Evolutionary conservation across 2,888 invertebrate species (phyloP).

Genomic region (Troides helena): DNA sequence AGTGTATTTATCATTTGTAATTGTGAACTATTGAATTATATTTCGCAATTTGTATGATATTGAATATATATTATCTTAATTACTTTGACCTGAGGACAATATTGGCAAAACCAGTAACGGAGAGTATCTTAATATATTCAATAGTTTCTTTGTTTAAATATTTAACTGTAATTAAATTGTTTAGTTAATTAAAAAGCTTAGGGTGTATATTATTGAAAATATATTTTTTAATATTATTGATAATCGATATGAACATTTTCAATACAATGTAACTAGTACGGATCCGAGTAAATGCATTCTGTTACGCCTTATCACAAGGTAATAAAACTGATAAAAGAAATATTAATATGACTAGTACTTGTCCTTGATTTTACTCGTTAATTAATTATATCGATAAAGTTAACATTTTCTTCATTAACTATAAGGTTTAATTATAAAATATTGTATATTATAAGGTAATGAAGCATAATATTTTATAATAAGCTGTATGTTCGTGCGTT

Average conservation of each 20-base stretch:
- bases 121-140: too few relatives aligned
- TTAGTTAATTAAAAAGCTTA: too few relatives aligned
- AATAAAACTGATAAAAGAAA: slow-evolving; percentile 22
- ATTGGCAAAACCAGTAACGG: too few relatives aligned
- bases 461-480: neutral
- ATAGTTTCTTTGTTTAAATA: too few relatives aligned
- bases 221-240: neutral
- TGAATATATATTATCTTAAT: too few relatives aligned
- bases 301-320: neutral
- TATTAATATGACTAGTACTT: slow-evolving; percentile 19
- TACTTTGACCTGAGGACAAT: too few relatives aligned
- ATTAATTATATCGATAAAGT: slow-evolving; percentile 16
- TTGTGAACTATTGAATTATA: too few relatives aligned
- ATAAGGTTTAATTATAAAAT: slow-evolving; percentile 8
- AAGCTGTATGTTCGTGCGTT: neutral
- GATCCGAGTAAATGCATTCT: slow-evolving; percentile 14
- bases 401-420: slow-evolving; percentile 6
- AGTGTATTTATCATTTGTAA: too few relatives aligned
- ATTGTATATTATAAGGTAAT: neutral
- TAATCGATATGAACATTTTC: neutral
- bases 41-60: too few relatives aligned
- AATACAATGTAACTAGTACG: slow-evolving; percentile 16
- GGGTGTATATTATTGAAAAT: too few relatives aligned
- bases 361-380: slow-evolving; percentile 16
- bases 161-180: too few relatives aligned